Evolutionary conservation across 2,797 vertebrate genomes (phyloP).

Genomic region (Nothura maculosa): DNA sequence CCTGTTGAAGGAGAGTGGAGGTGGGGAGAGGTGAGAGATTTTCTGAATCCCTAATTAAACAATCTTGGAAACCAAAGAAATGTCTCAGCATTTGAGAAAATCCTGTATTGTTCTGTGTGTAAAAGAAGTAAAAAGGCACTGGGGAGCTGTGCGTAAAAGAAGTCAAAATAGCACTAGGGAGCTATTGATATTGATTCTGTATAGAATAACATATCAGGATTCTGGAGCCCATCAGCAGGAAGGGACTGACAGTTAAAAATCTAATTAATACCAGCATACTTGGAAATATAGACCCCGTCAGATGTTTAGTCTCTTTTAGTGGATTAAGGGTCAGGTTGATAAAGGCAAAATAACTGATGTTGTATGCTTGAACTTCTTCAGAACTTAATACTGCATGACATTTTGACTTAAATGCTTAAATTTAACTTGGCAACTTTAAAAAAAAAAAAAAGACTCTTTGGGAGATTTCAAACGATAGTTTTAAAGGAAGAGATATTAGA

Average conservation of each 20-base stretch:
- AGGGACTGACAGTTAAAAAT: constrained; percentile 9
- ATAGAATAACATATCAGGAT: constrained; percentile 7
- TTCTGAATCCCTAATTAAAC: background rate
- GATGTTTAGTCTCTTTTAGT: background rate
- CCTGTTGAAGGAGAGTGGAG: background rate
- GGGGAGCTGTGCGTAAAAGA: background rate
- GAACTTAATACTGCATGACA: constrained; percentile 38
- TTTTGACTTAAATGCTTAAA: constrained; percentile 37
- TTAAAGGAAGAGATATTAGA: background rate
- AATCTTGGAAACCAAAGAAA: background rate
- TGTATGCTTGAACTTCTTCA: constrained; percentile 6
- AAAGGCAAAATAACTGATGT: constrained; percentile 30
- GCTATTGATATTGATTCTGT: background rate
- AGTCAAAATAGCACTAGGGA: background rate
- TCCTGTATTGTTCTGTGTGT: background rate
- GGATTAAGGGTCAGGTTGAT: constrained; percentile 13
- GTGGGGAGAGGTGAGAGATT: background rate
- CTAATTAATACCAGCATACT: constrained; percentile 1
- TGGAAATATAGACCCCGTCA: constrained; percentile 14
- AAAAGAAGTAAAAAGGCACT: background rate
- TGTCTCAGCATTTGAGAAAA: background rate
- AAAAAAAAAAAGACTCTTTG: background rate
- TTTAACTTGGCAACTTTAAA: background rate
- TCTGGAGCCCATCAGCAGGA: constrained; percentile 9
- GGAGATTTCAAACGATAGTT: background rate